These are phyloP conservation scores for Lycopodina hypogea DNA, from an alignment of 37 sponge, comb jelly and placozoan genomes.

Conservation along the genomic window DNA sequence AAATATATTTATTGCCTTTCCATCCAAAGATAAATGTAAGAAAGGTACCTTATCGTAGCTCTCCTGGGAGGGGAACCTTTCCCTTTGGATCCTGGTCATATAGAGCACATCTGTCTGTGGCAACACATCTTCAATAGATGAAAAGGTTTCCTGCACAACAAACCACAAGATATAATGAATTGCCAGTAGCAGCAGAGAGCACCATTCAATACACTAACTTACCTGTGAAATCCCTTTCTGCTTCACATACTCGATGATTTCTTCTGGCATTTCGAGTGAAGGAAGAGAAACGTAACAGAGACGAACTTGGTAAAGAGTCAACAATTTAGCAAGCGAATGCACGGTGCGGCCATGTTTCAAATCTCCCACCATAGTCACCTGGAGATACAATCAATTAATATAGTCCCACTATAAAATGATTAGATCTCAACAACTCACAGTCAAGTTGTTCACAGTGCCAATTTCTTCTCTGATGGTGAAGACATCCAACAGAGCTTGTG, in stretches of 20 bases:
- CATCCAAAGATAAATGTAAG: too few relatives aligned
- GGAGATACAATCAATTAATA: background rate
- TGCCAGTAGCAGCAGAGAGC: background rate
- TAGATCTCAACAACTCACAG: slow-evolving; percentile 56
- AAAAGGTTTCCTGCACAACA: slow-evolving; percentile 45
- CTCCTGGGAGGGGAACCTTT: slow-evolving; percentile 78
- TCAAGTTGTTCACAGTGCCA: slow-evolving; percentile 97
- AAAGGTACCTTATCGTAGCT: slow-evolving; percentile 90
- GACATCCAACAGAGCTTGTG: slow-evolving; percentile 96
- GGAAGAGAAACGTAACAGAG: slow-evolving; percentile 89
- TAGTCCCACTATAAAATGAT: too few relatives aligned
- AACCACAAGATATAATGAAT: slow-evolving; percentile 1
- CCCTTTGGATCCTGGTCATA: slow-evolving; percentile 95
- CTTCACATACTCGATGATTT: slow-evolving; percentile 64
- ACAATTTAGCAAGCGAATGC: slow-evolving; percentile 93
- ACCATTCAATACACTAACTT: background rate
- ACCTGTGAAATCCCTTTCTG: slow-evolving; percentile 79
- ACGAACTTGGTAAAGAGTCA: slow-evolving; percentile 79
- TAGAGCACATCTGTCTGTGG: slow-evolving; percentile 94
- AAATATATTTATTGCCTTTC: too few relatives aligned
- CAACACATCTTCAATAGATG: slow-evolving; percentile 77
- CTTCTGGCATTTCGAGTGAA: slow-evolving; percentile 82
- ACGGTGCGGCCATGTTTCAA: slow-evolving; percentile 98
- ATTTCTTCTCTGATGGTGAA: slow-evolving; percentile 99
- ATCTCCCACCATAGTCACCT: slow-evolving; percentile 99